These are phyloP conservation scores for Drosophila mercatorum DNA, from an alignment of 2,888 invertebrate species.

Conservation along the genomic window DNA sequence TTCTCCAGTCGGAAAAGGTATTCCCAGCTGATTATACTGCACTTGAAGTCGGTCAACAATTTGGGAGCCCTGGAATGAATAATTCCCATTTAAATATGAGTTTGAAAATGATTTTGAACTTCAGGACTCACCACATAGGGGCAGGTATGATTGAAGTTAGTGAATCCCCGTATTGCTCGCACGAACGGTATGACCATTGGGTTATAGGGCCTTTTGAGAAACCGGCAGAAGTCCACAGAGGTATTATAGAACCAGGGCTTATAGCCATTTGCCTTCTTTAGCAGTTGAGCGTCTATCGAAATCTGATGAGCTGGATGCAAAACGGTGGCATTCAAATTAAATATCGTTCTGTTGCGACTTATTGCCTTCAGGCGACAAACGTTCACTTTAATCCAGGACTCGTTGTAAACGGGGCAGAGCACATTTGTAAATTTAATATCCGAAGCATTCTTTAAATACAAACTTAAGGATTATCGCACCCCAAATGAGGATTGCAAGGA, in stretches of 20 bases:
- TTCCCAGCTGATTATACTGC: no score
- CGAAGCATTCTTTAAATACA: background rate
- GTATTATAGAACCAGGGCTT: slow-evolving; percentile 2
- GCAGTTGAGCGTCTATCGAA: background rate
- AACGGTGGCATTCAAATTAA: background rate
- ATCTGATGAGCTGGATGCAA: background rate
- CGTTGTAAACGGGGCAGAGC: background rate
- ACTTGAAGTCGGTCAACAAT: no score
- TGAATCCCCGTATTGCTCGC: background rate
- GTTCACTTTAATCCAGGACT: background rate
- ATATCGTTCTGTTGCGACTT: background rate
- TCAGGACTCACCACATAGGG: background rate
- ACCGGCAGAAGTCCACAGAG: background rate
- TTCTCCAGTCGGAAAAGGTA: background rate
- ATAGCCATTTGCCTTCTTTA: background rate
- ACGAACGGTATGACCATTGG: background rate
- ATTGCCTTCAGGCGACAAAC: background rate
- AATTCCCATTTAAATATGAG: no score
- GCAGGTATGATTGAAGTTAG: background rate
- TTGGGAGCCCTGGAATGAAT: no score
- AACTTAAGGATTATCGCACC: background rate
- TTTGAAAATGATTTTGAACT: no score
- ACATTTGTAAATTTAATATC: background rate
- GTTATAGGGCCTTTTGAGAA: background rate
- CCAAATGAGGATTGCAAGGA: background rate